Conservation (phyloP, 2,797 vertebrate species). For the Xenops minutus region DNA sequence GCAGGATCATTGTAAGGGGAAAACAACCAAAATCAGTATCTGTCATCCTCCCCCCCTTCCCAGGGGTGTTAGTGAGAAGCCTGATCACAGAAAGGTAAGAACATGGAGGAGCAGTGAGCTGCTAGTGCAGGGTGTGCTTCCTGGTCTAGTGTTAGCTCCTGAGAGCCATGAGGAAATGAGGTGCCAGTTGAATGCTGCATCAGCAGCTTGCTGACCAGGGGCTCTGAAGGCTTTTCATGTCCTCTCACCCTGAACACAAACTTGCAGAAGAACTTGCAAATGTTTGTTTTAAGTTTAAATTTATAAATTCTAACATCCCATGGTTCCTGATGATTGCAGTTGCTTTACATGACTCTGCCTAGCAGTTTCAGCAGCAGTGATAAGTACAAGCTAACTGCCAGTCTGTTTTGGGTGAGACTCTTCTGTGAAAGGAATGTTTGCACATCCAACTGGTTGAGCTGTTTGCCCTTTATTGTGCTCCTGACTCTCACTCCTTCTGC, state of each 20-base stretch:
- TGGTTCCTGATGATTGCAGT: background rate
- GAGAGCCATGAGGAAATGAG: background rate
- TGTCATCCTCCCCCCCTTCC: background rate
- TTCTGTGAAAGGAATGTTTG: background rate
- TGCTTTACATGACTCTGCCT: background rate
- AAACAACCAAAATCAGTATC: background rate
- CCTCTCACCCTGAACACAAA: background rate
- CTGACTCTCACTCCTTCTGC: background rate
- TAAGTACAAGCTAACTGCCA: background rate
- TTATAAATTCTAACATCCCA: background rate
- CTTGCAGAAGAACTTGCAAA: background rate
- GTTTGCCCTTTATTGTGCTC: background rate
- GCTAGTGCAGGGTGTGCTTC: background rate
- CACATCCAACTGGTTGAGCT: background rate
- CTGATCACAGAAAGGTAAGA: background rate
- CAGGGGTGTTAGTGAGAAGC: background rate
- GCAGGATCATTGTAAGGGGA: background rate
- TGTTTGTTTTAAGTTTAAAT: background rate
- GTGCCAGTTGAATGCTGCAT: background rate
- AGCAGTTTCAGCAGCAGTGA: background rate
- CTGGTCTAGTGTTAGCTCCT: accelerated
- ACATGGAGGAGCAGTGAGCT: background rate
- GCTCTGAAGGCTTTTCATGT: background rate
- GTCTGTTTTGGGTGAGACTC: background rate
- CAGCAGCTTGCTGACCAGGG: background rate